Evolutionary conservation across 1,140 invertebrate species (phyloP), one percentile per base, ranked within the genome.

Genomic region (Trissolcus basalis): DNA sequence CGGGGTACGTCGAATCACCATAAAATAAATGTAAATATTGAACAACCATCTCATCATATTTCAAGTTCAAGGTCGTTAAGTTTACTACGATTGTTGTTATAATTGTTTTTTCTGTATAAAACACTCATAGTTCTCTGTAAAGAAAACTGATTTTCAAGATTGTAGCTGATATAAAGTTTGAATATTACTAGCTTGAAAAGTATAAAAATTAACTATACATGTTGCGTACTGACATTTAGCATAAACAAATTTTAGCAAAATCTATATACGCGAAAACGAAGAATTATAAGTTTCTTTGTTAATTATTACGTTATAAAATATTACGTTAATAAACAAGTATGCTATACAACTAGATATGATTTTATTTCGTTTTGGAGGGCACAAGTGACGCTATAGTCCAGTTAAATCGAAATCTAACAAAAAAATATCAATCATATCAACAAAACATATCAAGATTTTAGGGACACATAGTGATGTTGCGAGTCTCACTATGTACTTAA

Each of bases 311-410:
- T n/a, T n/a, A n/a, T n/a, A n/a, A n/a, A n/a, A n/a, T 36, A 59
- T 53, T 69, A 58, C 19, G 44, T 69, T 69, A 69, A 69, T 69
- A 69, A 69, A 69, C 49, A 48, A 54, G 49, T 69, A 69, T 33
- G 7, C 19, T 27, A 69, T 60, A 33, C 13, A 48, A 60, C 13
- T 60, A 69, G 56, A 69, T 60, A 27, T 3, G 48, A 69, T n/a
- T 69, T 69, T 69, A 69, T 69, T 69, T 69, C 41, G n/a, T n/a
- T n/a, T n/a, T 27, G 6, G 19, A 27, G 19, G 49, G 6, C 5
- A n/a, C n/a, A n/a, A n/a, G n/a, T n/a, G n/a, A n/a, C n/a, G n/a
- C n/a, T n/a, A n/a, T n/a, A 48, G 32, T 47, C 43, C n/a, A 13
- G 39, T 36, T 55, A 64, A 50, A n/a, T n/a, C n/a, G 50, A 15